phyloP scores from a whole-genome alignment of 2,113 vertebrate species.

The Hemiprocne comata region DNA sequence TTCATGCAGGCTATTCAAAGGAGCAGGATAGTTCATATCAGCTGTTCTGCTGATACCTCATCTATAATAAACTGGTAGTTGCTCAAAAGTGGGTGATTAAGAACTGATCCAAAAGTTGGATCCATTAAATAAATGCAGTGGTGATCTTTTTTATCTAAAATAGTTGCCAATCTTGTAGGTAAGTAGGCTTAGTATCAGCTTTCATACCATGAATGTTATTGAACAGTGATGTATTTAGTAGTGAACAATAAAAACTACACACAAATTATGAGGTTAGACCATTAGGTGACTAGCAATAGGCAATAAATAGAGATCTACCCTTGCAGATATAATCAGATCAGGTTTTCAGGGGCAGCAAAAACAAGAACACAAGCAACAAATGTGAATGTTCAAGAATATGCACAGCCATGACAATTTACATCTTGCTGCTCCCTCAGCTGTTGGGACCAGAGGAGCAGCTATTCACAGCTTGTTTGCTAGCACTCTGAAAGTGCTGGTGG shows the following conservation, averaged over 20 bases:
- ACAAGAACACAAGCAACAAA: background rate
- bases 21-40: background rate
- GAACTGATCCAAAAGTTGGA: background rate
- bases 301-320: background rate
- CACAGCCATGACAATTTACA: background rate
- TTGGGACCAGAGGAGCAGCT: background rate
- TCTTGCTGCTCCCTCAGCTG: background rate
- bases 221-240: background rate
- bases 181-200: background rate
- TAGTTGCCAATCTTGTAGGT: background rate
- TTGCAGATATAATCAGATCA: background rate
- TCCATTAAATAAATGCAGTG: background rate
- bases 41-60: background rate
- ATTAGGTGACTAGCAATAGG: background rate
- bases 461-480: background rate
- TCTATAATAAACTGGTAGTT: background rate
- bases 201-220: background rate
- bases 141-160: background rate
- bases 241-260: background rate
- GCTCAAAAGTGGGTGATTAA: background rate
- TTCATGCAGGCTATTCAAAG: background rate
- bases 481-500: background rate
- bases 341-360: background rate
- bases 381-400: background rate
- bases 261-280: background rate